phyloP scores from a whole-genome alignment of 2,888 invertebrate genomes.

The Polylopha cassiicola region DNA sequence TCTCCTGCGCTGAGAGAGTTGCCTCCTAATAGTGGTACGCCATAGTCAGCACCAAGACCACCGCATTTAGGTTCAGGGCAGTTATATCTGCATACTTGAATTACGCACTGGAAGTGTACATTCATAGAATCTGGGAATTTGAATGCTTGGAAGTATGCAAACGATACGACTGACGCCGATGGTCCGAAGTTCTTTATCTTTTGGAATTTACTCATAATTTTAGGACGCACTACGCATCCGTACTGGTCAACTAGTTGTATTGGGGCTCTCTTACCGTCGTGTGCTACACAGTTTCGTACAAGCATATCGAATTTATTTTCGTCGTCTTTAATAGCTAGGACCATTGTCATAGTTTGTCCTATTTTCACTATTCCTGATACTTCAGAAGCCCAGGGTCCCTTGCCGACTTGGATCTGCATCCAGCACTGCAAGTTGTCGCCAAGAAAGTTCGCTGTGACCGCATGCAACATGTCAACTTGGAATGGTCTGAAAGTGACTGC shows the following conservation, averaged over 20 bases:
- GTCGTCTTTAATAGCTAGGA: conserved; percentile 95
- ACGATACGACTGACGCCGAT: conserved; percentile 94
- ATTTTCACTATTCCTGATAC: conserved; percentile 97
- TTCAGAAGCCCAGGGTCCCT: conserved; percentile 98
- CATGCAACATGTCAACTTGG: conserved; percentile 97
- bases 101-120: conserved; percentile 97
- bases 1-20: conserved; percentile 79
- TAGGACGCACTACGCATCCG: conserved; percentile 94
- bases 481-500: conserved; percentile 96
- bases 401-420: conserved; percentile 98
- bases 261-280: conserved; percentile 94
- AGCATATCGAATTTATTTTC: conserved; percentile 98
- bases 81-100: conserved; percentile 95
- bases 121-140: conserved; percentile 98
- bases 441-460: conserved; percentile 95
- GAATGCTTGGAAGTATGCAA: conserved; percentile 97
- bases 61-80: conserved; percentile 95
- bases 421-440: conserved; percentile 97
- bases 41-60: conserved; percentile 81
- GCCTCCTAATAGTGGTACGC: conserved; percentile 80
- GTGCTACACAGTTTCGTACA: conserved; percentile 95
- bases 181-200: conserved; percentile 97
- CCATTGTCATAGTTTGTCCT: conserved; percentile 98
- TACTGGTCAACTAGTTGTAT: conserved; percentile 95
- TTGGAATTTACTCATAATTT: conserved; percentile 97